These are phyloP conservation scores for Centropyge bicolor DNA, from an alignment of 2,797 vertebrate genomes.

Conservation along the genomic window DNA sequence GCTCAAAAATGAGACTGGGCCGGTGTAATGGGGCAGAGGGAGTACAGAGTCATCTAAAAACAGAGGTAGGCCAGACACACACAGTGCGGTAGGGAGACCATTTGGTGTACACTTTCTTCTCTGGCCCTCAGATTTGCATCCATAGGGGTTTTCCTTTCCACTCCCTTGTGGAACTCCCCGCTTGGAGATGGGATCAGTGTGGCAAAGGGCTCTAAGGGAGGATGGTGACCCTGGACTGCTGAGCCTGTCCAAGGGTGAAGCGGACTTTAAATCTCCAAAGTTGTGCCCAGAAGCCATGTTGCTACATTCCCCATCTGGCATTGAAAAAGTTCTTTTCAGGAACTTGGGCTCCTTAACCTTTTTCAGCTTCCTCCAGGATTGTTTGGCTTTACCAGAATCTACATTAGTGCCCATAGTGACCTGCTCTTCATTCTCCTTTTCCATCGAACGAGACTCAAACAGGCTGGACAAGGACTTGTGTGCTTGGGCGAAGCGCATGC, in stretches of 20 bases:
- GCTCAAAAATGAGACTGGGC: constrained; percentile 71
- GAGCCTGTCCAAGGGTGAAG: constrained; percentile 51
- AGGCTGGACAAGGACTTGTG: constrained; percentile 91
- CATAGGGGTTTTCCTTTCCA: constrained; percentile 54
- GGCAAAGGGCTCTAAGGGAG: constrained; percentile 46
- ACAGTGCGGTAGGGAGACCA: constrained; percentile 66
- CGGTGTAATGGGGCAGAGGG: constrained; percentile 68
- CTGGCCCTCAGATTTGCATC: constrained; percentile 75
- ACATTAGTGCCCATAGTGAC: constrained; percentile 57
- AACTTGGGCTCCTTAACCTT: constrained; percentile 84
- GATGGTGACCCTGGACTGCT: constrained; percentile 45
- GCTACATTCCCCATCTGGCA: constrained; percentile 53
- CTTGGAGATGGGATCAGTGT: constrained; percentile 78
- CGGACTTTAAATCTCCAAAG: constrained; percentile 43
- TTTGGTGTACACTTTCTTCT: constrained; percentile 74
- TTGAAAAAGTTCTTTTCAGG: constrained; percentile 76
- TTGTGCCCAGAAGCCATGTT: constrained; percentile 13
- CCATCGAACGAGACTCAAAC: constrained; percentile 87
- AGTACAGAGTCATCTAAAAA: constrained; percentile 68
- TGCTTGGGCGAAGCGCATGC: constrained; percentile 87
- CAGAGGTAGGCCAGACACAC: constrained; percentile 51
- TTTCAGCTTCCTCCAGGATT: constrained; percentile 85
- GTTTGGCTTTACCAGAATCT: constrained; percentile 80
- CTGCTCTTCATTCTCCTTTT: constrained; percentile 81
- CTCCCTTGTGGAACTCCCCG: constrained; percentile 66